A percentile compares a stretch with the other conserved stretches of the same genome.
These are phyloP conservation scores for Garrulus glandarius DNA, from an alignment of 2,797 vertebrate genomes.

Conservation along the genomic window DNA sequence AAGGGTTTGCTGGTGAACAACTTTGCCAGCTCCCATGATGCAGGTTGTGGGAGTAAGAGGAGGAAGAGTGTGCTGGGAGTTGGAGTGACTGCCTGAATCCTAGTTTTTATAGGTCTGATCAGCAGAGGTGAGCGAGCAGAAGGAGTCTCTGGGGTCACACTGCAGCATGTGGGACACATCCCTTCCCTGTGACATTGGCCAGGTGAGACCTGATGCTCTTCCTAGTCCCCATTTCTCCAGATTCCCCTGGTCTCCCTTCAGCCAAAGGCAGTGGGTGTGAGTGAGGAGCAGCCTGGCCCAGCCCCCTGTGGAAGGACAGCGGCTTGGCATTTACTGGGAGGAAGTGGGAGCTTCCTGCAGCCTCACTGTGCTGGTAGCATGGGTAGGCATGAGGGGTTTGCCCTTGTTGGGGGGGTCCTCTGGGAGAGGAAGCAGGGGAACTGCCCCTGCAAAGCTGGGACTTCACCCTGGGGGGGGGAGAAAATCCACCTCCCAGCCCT, in stretches of 20 bases:
- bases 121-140: not conserved
- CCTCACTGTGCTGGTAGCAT: not conserved
- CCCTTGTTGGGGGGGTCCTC: rapidly evolving
- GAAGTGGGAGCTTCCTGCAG: not conserved
- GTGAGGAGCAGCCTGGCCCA: not conserved
- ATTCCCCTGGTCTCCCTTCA: rapidly evolving
- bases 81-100: not conserved
- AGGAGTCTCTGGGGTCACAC: not conserved
- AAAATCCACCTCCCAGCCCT: not conserved
- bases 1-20: not conserved
- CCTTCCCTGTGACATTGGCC: rapidly evolving
- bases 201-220: rapidly evolving
- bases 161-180: rapidly evolving
- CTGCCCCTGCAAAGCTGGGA: not conserved
- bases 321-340: rapidly evolving
- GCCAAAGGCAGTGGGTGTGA: not conserved
- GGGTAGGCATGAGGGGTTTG: rapidly evolving
- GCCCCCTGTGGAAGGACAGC: not conserved
- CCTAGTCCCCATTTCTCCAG: not conserved
- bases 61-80: not conserved
- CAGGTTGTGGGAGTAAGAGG: not conserved
- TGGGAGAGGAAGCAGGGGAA: not conserved
- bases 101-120: not conserved
- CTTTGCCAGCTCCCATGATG: not conserved
- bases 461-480: not conserved